Evolutionary conservation across 2,888 invertebrate genomes (phyloP), one percentile per base, ranked within the genome.

Genomic region (Gibbula magus): DNA sequence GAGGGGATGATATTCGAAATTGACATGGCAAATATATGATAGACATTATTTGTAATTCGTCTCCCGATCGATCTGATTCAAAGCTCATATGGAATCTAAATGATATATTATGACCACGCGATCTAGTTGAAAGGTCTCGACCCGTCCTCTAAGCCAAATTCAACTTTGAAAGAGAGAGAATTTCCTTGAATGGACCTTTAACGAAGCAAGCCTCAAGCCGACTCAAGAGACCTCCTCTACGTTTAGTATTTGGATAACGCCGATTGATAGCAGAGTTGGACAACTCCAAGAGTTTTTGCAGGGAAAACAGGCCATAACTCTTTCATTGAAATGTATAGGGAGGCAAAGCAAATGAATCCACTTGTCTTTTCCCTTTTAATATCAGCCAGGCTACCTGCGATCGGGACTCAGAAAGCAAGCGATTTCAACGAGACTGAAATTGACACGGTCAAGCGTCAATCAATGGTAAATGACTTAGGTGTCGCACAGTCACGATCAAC

Each of bases 121-220:
- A 39, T 39, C 35, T 39, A 39, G 70, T 70, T 70, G 70, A 70
- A 70, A 70, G 25, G 20, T 70, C 35, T 35, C 70, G 35, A 70
- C 35, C 70, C 70, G n/a, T 70, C 25, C 35, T 70, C 35, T 39
- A 70, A 70, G 70, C n/a, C 35, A 70, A 70, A 70, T 70, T 70
- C 70, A 29, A 32, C 70, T 35, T 20, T 70, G 70, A 70, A 70
- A 70, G 70, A 35, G 70, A 35, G 18, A 70, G 70, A 70, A 70
- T 70, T 70, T 70, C 70, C 39, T 70, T 70, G 70, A 70, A 70
- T 70, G 39, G 70, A 39, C 32, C 70, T 70, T 70, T 70, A 70
- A 70, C 70, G 70, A 70, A 70, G 70, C 70, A n/a, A 70, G 35
- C 39, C 39, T 70, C 70, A 35, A 70, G 70, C 39, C 35, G 32